Conservation (phyloP, 2,797 vertebrate genomes). For the Anolis apletophallus region DNA sequence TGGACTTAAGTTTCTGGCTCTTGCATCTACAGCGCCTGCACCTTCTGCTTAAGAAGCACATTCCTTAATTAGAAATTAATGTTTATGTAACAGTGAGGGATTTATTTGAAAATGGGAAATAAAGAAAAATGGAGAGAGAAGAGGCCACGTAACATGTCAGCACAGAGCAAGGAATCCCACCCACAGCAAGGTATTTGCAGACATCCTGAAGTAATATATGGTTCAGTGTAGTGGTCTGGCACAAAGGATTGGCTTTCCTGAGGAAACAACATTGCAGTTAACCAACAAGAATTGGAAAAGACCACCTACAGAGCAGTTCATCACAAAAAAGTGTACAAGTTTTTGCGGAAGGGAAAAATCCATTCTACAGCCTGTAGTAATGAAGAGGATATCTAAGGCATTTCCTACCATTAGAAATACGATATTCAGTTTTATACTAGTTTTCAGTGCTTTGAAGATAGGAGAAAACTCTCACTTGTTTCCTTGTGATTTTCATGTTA, state of each 20-base stretch:
- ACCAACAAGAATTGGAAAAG: slow-evolving; percentile 46
- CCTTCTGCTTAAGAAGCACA: slow-evolving; percentile 43
- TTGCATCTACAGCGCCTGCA: slow-evolving; percentile 46
- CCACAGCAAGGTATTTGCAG: slow-evolving; percentile 45
- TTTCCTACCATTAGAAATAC: slow-evolving; percentile 26
- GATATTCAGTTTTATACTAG: slow-evolving; percentile 22
- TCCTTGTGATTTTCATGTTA: slow-evolving; percentile 41
- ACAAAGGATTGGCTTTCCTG: slow-evolving; percentile 55
- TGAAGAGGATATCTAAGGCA: slow-evolving; percentile 41
- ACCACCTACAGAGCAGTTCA: slow-evolving; percentile 70
- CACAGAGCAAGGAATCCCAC: slow-evolving; percentile 39
- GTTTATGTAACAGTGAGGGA: slow-evolving; percentile 39
- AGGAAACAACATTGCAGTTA: slow-evolving; percentile 43
- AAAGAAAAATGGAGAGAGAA: slow-evolving; percentile 30
- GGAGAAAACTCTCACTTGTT: slow-evolving; percentile 31
- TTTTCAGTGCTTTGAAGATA: slow-evolving; percentile 30
- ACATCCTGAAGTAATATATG: slow-evolving; percentile 67
- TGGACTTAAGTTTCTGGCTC: slow-evolving; percentile 66
- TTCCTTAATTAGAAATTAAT: slow-evolving; percentile 52
- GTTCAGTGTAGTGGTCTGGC: slow-evolving; percentile 73
- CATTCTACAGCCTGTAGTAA: slow-evolving; percentile 8
- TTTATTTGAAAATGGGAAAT: slow-evolving; percentile 45
- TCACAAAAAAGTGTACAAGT: background rate
- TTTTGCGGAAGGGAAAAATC: slow-evolving; percentile 28
- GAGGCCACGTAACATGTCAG: slow-evolving; percentile 31